Evolutionary conservation across 2,888 invertebrate genomes (phyloP).

Genomic region (Criorhina ranunculi): DNA sequence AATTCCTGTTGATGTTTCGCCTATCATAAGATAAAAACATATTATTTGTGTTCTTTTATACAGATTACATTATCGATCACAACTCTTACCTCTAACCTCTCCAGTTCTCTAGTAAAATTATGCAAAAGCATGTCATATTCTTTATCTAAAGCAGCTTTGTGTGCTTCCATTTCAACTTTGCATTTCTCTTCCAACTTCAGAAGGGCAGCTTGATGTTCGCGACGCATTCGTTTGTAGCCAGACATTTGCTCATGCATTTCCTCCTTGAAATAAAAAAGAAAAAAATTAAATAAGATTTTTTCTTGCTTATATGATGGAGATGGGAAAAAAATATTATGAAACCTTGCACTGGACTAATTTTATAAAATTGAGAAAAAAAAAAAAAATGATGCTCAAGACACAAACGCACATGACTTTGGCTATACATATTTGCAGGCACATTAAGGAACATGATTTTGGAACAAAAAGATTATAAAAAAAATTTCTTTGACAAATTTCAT

Average conservation of each 20-base stretch:
- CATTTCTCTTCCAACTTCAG: slow-evolving; percentile 97
- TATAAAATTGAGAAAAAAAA: not conserved
- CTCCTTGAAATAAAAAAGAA: slow-evolving; percentile 85
- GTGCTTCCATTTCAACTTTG: slow-evolving; percentile 98
- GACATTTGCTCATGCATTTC: slow-evolving; percentile 99
- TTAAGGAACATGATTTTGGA: too few relatives aligned
- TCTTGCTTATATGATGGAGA: not conserved
- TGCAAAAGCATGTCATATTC: slow-evolving; percentile 97
- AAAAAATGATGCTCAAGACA: slow-evolving; percentile 17
- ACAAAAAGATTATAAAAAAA: too few relatives aligned
- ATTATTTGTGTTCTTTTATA: not conserved
- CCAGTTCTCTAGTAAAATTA: slow-evolving; percentile 96
- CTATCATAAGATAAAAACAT: slow-evolving; percentile 80
- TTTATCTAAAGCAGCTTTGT: slow-evolving; percentile 97
- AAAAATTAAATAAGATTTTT: not conserved
- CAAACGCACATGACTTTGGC: slow-evolving; percentile 67
- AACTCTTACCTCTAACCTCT: slow-evolving; percentile 89
- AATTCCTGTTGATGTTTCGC: slow-evolving; percentile 91
- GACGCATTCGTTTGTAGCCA: slow-evolving; percentile 98
- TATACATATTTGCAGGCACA: slow-evolving; percentile 74
- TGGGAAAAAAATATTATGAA: not conserved
- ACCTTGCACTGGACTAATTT: slow-evolving; percentile 8
- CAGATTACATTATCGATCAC: too few relatives aligned
- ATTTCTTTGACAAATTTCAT: too few relatives aligned
- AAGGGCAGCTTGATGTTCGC: slow-evolving; percentile 98